Evolutionary conservation across 2,888 invertebrate species (phyloP), one percentile per base, ranked within the genome.

Genomic region (Sympetrum striolatum): DNA sequence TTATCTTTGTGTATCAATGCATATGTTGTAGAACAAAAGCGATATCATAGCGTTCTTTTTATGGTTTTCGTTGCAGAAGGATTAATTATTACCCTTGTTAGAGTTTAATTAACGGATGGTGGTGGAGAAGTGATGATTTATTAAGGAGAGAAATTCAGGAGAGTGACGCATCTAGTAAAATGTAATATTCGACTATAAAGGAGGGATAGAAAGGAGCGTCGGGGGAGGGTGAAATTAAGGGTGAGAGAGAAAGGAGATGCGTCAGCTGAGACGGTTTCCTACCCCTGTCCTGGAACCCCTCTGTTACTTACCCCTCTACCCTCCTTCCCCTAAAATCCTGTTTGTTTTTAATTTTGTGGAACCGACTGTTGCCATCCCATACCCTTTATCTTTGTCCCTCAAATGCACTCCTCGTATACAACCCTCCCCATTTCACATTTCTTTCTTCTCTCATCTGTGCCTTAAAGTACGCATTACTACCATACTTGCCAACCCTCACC

Each of bases 301-400:
- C 73, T 31, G 64, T 64, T 64, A 64, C 64, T 25, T 64, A 5
- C 64, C 64, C 22, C 64, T 60, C 82, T 53, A 48, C 53, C 31
- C 82, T 31, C 82, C 10, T 44, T 53, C 37, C 60, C 53, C 82
- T 25, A 22, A 86, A 86, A 86, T 60, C 86, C 86, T 86, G 86
- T 86, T 86, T 86, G 86, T 86, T 86, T 86, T 86, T 86, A 86
- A 86, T 86, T 86, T 86, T 60, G 86, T 64, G 86, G 60, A 37
- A 58, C 64, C 86, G 86, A 86, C 86, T 86, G 86, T 86, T 86
- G 60, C 86, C 86, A 86, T 35, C 86, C 37, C 86, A 64, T 39
- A 86, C 60, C 86, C 86, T 86, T 86, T 73, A 73, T 73, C 73
- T 31, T 73, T 31, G 25, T 22, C 64, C 64, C 64, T 25, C 44